phyloP scores from a whole-genome alignment of 2,888 invertebrate species.

The Drosophila siamana region DNA sequence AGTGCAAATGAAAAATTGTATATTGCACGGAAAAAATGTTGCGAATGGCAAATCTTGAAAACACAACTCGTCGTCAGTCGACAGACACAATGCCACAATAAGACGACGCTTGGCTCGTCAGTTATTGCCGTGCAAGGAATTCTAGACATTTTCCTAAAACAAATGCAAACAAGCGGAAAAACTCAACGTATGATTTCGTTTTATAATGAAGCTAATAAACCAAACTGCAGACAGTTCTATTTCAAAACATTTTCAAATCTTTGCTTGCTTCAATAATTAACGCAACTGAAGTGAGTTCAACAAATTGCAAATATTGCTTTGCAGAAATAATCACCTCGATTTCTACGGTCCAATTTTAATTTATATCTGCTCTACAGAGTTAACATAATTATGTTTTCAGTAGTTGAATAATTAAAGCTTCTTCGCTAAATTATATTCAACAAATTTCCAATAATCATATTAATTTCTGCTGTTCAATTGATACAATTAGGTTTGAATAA shows the following conservation, averaged over 20 bases:
- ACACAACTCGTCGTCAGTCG: background rate
- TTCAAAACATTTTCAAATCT: background rate
- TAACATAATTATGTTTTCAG: too few species aligned
- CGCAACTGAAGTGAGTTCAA: background rate
- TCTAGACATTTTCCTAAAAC: background rate
- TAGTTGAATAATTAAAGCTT: too few species aligned
- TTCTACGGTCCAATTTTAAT: background rate
- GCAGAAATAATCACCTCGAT: background rate
- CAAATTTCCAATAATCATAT: too few species aligned
- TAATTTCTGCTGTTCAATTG: too few species aligned
- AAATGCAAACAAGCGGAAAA: background rate
- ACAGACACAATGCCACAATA: constrained; percentile 20
- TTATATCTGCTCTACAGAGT: too few species aligned
- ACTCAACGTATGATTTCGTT: background rate
- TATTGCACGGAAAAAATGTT: constrained; percentile 25
- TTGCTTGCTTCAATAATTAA: background rate
- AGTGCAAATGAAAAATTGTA: constrained; percentile 37
- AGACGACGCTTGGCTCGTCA: background rate
- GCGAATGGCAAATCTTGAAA: constrained; percentile 24
- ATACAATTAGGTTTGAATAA: too few species aligned
- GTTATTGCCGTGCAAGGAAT: constrained; percentile 7
- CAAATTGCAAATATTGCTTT: background rate
- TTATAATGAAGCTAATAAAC: constrained; percentile 6
- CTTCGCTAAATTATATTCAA: too few species aligned
- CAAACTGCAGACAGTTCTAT: background rate